Percentiles rank a stretch among this genome's conserved stretches.
Evolutionary conservation across 2,113 vertebrate species (phyloP).

Genomic region (Chionomys nivalis): DNA sequence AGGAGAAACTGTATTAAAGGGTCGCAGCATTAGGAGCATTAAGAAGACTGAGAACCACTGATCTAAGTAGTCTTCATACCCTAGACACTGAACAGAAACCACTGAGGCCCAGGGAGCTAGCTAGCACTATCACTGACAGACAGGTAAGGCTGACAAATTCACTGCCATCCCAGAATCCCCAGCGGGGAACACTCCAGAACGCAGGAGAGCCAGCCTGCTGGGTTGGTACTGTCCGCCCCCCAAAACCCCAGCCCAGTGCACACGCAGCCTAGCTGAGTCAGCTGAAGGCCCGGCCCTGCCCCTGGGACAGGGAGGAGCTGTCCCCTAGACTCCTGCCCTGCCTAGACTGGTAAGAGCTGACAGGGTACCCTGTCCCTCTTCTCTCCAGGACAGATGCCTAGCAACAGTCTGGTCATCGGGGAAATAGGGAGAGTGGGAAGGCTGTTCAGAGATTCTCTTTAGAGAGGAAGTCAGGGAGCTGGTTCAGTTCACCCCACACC

Average conservation of each 20-base stretch:
- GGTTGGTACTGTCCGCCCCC: neutral
- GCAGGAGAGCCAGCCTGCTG: neutral
- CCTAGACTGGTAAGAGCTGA: conserved; percentile 3
- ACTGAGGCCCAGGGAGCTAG: neutral
- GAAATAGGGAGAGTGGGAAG: neutral
- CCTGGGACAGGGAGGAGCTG: conserved; percentile 32
- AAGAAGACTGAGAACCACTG: neutral
- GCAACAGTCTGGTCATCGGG: neutral
- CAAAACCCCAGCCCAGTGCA: conserved; percentile 1
- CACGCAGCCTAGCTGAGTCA: conserved; percentile 70
- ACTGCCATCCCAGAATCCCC: neutral
- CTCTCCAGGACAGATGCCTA: neutral
- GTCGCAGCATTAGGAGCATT: neutral
- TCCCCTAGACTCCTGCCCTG: conserved; percentile 1
- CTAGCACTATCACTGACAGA: neutral
- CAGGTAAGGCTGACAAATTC: neutral
- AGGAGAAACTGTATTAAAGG: neutral
- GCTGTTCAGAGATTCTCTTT: neutral
- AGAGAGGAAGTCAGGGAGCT: neutral
- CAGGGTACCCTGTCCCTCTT: neutral
- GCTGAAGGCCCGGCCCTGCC: conserved; percentile 43
- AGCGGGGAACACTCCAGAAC: conserved; percentile 18
- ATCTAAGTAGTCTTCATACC: neutral
- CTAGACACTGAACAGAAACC: neutral
- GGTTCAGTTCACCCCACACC: neutral